A percentile compares a stretch with the other conserved stretches of the same genome.
These are phyloP conservation scores for Cottoperca gobio DNA, from an alignment of 2,797 vertebrate genomes.

Conservation along the genomic window DNA sequence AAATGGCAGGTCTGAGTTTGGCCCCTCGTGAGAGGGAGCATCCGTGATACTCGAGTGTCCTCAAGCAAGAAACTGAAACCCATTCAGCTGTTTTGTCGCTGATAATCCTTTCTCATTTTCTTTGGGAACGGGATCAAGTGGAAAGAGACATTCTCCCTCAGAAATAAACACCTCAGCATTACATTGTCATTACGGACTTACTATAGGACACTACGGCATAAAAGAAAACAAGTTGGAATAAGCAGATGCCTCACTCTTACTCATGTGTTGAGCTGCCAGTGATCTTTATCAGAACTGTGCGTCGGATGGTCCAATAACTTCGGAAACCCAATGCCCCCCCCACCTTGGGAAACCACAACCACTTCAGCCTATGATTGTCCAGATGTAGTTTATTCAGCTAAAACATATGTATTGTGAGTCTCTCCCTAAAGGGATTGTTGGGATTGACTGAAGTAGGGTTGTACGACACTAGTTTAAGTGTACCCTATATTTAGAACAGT, in stretches of 20 bases:
- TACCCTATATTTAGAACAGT: no score
- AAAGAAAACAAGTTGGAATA: conserved; percentile 20
- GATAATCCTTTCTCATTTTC: conserved; percentile 48
- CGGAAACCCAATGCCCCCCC: background rate
- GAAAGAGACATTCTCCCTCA: conserved; percentile 23
- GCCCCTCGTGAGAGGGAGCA: conserved; percentile 3
- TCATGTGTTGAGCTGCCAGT: conserved; percentile 2
- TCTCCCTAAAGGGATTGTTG: no score
- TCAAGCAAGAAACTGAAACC: conserved; percentile 55
- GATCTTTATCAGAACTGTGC: background rate
- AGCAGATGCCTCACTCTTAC: conserved; percentile 23
- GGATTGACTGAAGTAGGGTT: no score
- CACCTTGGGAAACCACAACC: no score
- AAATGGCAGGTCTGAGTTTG: conserved; percentile 37
- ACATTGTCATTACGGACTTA: conserved; percentile 48
- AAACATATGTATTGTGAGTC: background rate
- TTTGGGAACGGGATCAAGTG: conserved; percentile 28
- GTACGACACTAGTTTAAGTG: no score
- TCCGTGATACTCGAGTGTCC: conserved; percentile 36
- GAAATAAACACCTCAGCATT: conserved; percentile 56
- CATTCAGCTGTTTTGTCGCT: conserved; percentile 43
- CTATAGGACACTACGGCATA: background rate
- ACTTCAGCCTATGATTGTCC: background rate
- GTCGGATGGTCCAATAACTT: background rate
- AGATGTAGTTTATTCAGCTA: background rate